Conservation (phyloP, 2,888 invertebrate genomes). For the Lepidonotus clava region DNA sequence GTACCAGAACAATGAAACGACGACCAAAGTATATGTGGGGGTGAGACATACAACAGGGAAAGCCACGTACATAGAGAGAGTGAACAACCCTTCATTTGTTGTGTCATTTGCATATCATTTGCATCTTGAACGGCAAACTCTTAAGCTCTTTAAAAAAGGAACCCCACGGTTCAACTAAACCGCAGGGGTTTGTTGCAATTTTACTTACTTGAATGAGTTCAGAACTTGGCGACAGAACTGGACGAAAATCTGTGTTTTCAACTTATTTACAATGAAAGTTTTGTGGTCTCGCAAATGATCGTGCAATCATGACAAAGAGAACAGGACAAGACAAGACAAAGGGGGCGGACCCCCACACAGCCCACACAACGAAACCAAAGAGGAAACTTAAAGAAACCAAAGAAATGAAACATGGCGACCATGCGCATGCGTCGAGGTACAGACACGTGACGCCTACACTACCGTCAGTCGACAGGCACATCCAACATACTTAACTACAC, state of each 20-base stretch:
- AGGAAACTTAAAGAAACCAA: background rate
- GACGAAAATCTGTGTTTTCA: background rate
- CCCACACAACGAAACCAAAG: slow-evolving; percentile 10
- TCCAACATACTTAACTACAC: background rate
- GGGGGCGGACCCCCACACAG: background rate
- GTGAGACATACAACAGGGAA: slow-evolving; percentile 29
- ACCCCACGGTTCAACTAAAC: background rate
- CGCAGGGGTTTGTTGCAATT: background rate
- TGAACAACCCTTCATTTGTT: slow-evolving; percentile 48
- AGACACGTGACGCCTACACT: background rate
- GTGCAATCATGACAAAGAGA: slow-evolving; percentile 23
- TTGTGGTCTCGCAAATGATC: background rate
- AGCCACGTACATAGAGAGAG: background rate
- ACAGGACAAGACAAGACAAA: background rate
- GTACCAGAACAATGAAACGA: background rate
- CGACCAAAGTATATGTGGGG: background rate
- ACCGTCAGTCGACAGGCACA: background rate
- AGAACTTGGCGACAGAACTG: background rate
- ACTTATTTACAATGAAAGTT: background rate
- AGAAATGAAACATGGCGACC: background rate
- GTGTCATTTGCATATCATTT: slow-evolving; percentile 51
- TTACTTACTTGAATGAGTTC: background rate
- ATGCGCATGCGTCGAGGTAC: background rate
- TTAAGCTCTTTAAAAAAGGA: background rate
- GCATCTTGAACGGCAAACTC: too few species aligned